Conservation (phyloP, 2,797 vertebrate species). For the Buceros bicornis region DNA sequence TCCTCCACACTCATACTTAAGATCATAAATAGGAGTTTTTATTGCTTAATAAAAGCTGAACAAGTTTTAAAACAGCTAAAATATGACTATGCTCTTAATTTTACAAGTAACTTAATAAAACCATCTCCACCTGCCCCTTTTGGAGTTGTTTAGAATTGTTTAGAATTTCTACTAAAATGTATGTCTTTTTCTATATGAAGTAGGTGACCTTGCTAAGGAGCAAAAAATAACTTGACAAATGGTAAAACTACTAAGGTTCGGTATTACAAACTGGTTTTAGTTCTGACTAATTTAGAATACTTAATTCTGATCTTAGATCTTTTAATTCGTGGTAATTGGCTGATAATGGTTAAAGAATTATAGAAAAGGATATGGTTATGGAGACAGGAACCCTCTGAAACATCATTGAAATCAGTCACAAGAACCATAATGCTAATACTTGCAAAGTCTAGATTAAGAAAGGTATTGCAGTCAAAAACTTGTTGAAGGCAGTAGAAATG, state of each 20-base stretch:
- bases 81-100: background rate
- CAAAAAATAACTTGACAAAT: background rate
- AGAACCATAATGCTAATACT: background rate
- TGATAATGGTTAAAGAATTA: background rate
- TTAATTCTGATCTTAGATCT: background rate
- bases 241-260: background rate
- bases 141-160: background rate
- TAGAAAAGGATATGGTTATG: background rate
- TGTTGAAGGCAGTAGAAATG: background rate
- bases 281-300: background rate
- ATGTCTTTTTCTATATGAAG: background rate
- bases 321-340: background rate
- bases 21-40: background rate
- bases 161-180: background rate
- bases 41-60: background rate
- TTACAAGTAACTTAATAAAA: background rate
- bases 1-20: background rate
- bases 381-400: background rate
- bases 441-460: background rate
- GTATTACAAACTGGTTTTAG: background rate
- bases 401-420: background rate
- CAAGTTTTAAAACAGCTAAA: background rate
- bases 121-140: rapidly evolving
- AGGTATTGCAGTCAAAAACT: background rate
- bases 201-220: background rate